Evolutionary conservation across 2,888 invertebrate genomes (phyloP).

Genomic region (Orthonevra nobilis): DNA sequence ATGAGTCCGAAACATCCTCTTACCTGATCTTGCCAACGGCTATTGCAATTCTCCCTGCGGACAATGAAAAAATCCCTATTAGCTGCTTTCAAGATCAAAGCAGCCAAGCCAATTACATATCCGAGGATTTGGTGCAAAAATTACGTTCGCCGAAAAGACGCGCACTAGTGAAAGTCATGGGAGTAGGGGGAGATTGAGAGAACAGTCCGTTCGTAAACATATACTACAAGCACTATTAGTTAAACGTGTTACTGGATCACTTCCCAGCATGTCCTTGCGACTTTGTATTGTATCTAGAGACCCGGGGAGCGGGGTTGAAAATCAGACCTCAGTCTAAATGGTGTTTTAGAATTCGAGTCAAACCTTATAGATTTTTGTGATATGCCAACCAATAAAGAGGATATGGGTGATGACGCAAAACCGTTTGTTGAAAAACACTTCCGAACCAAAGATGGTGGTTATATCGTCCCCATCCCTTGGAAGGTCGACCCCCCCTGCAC

Average conservation of each 20-base stretch:
- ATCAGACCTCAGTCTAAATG: too few relatives aligned
- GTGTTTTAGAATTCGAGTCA: too few relatives aligned
- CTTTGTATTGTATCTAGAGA: too few relatives aligned
- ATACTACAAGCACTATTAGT: neutral
- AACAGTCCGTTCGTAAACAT: constrained; percentile 5
- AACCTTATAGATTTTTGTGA: too few relatives aligned
- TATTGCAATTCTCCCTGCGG: neutral
- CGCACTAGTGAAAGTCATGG: neutral
- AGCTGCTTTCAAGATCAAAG: constrained; percentile 1
- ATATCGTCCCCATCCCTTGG: too few relatives aligned
- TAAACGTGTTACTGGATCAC: neutral
- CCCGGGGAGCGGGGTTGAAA: too few relatives aligned
- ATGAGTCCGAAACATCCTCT: neutral
- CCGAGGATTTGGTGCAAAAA: neutral
- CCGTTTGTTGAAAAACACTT: too few relatives aligned
- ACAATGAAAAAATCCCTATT: neutral
- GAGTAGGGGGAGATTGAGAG: constrained; percentile 4
- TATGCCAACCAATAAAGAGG: too few relatives aligned
- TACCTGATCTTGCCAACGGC: neutral
- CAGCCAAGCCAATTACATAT: neutral
- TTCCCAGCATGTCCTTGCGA: neutral
- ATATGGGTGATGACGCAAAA: too few relatives aligned
- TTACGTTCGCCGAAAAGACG: neutral
- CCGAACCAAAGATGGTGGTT: too few relatives aligned
- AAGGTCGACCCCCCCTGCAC: too few relatives aligned